A percentile compares a stretch with the other conserved stretches of the same genome.
Evolutionary conservation across 2,888 invertebrate species (phyloP).

Genomic region (Rhopalosiphum nymphaeae): DNA sequence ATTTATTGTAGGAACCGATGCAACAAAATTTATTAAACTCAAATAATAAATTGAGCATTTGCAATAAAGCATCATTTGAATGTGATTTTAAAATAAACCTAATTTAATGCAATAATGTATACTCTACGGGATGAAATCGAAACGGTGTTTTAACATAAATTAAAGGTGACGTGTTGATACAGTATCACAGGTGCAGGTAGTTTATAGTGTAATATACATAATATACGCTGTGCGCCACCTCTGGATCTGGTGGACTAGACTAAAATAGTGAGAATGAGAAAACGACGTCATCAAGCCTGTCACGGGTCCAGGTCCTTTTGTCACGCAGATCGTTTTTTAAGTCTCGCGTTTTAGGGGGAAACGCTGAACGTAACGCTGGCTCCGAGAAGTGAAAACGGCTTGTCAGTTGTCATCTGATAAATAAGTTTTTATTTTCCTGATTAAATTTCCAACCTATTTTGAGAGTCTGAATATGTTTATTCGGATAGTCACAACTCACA

Average conservation of each 20-base stretch:
- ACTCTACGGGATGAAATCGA: neutral
- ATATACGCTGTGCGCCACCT: neutral
- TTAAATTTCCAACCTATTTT: neutral
- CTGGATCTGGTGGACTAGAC: neutral
- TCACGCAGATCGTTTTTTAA: neutral
- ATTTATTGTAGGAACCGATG: neutral
- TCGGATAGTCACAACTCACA: neutral
- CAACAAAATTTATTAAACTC: neutral
- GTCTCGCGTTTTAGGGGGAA: neutral
- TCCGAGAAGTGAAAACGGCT: neutral
- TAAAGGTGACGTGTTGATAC: neutral
- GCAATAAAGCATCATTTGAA: neutral
- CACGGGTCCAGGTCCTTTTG: neutral
- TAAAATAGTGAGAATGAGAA: neutral
- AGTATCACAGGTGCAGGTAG: neutral
- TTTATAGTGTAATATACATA: neutral
- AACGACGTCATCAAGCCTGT: neutral
- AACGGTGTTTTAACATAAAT: neutral
- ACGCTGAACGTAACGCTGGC: neutral
- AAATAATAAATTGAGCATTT: neutral
- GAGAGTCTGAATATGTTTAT: neutral
- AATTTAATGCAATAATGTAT: neutral
- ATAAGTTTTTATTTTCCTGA: neutral
- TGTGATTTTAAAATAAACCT: neutral
- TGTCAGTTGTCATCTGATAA: neutral